Percentiles rank a stretch among this genome's conserved stretches.
phyloP scores from a whole-genome alignment of 1,140 invertebrate species.

The Sminthurides bifidus region DNA sequence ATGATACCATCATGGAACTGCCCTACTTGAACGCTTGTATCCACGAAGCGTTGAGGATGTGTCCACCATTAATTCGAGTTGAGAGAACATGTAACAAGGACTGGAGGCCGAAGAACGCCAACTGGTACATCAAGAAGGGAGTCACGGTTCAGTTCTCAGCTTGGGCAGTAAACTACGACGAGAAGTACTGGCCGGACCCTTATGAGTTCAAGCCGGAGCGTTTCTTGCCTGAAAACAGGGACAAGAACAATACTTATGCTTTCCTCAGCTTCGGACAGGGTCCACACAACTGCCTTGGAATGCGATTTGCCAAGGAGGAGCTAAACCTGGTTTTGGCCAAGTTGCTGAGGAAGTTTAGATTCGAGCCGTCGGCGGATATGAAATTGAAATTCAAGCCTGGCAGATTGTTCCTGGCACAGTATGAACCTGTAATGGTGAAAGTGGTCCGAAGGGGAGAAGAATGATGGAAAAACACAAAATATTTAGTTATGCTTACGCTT shows the following conservation, averaged over 20 bases:
- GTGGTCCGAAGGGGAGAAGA: neutral
- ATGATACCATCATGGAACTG: slow-evolving; percentile 33
- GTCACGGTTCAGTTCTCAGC: slow-evolving; percentile 8
- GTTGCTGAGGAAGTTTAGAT: slow-evolving; percentile 17
- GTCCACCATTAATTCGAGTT: slow-evolving; percentile 13
- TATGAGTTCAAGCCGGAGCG: slow-evolving; percentile 16
- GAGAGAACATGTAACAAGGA: slow-evolving; percentile 22
- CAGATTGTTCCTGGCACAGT: neutral
- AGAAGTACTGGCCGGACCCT: slow-evolving; percentile 12
- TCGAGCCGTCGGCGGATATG: slow-evolving; percentile 4
- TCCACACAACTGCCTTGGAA: slow-evolving; percentile 40
- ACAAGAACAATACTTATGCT: slow-evolving; percentile 14
- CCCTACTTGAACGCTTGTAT: slow-evolving; percentile 31
- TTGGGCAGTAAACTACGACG: slow-evolving; percentile 12
- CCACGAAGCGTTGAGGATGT: slow-evolving; percentile 27
- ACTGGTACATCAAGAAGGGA: slow-evolving; percentile 33
- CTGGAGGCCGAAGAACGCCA: slow-evolving; percentile 40
- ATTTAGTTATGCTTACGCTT: too few species aligned
- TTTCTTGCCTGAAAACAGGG: slow-evolving; percentile 20
- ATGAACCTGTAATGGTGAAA: neutral
- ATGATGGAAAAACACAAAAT: too few species aligned
- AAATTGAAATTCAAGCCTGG: slow-evolving; percentile 12
- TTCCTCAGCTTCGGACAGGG: slow-evolving; percentile 21
- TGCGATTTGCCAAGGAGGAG: slow-evolving; percentile 43
- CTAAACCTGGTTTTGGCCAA: slow-evolving; percentile 37